phyloP scores from a whole-genome alignment of 1,140 invertebrate species.

The Aethina tumida region DNA sequence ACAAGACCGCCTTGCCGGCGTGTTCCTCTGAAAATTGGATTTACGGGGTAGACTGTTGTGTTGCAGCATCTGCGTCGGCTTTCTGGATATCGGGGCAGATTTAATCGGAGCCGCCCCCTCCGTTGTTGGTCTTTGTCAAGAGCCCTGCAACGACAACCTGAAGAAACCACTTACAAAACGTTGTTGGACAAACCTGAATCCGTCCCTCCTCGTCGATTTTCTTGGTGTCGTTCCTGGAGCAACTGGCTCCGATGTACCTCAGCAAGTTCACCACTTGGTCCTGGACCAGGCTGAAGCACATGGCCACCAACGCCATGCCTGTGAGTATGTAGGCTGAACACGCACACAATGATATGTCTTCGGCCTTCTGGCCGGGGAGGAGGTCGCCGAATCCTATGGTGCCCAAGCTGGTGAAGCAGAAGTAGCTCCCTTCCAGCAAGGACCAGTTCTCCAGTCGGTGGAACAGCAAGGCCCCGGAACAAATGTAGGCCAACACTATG shows the following conservation, averaged over 20 bases:
- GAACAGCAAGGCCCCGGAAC: slow-evolving; percentile 84
- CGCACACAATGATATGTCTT: slow-evolving; percentile 67
- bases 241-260: slow-evolving; percentile 32
- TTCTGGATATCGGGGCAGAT: slow-evolving; percentile 36
- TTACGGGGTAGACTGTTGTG: slow-evolving; percentile 54
- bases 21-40: slow-evolving; percentile 51
- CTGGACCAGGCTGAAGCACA: slow-evolving; percentile 94
- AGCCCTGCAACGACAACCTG: slow-evolving; percentile 46
- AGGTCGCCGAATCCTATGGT: slow-evolving; percentile 69
- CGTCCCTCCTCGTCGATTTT: slow-evolving; percentile 45
- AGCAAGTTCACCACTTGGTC: slow-evolving; percentile 69
- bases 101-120: slow-evolving; percentile 38
- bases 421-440: slow-evolving; percentile 73
- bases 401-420: slow-evolving; percentile 76
- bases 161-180: too few relatives aligned
- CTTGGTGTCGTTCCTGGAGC: slow-evolving; percentile 23
- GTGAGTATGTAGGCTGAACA: slow-evolving; percentile 83
- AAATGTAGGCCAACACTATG: slow-evolving; percentile 83
- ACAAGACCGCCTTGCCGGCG: slow-evolving; percentile 51
- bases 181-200: too few relatives aligned
- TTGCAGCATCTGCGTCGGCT: slow-evolving; percentile 41
- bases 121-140: slow-evolving; percentile 52
- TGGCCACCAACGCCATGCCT: slow-evolving; percentile 90
- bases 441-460: slow-evolving; percentile 83
- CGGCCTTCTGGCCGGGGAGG: slow-evolving; percentile 57